Evolutionary conservation across 2,113 vertebrate species (phyloP), one percentile per base, ranked within the genome.

Genomic region (Peromyscus maniculatus): DNA sequence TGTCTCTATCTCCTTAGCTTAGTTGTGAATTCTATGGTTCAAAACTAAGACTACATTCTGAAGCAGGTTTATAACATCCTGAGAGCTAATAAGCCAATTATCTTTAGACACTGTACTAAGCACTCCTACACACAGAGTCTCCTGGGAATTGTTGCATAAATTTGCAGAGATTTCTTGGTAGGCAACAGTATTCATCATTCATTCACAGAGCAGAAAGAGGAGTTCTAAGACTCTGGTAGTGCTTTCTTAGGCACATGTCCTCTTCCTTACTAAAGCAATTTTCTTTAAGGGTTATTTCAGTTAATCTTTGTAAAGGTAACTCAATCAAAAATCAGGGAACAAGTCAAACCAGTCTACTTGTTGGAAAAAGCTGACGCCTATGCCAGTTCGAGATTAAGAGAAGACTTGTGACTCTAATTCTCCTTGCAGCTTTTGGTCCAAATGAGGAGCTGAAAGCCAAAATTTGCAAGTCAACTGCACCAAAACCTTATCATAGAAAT

Each of bases 391-490:
- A 1, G 39, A 57, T 91, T 91, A 83, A 91, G 66, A 22, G 57
- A 87, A 55, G 74, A 74, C 9, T 59, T 64, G 12, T 86, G 84
- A 89, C 43, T 92, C 24, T 89, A 62, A 89, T 83, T 89, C 33
- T 86, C 9, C 5, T 71, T 78, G 31, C 46, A 89, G 91, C 89
- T 28, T 19, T 93, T 77, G 36, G 24, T 92, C 83, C 69, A 98
- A 98, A 97, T 92, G 82, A 94, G 71, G 97, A 96, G 83, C 97
- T 97, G 95, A 98, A 98, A 97, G 98, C 94, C 97, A 96, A 98
- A 94, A 96, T 75, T 94, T 97, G 80, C 92, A 57, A 97, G 91
- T 98, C 97, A 98, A 94, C 92, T 90, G 64, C 97, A 98, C 97
- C 97, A 83, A 72, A 91, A 98, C 97, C 96, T 96, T 93, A 98